These are phyloP conservation scores for Aculops lycopersici DNA, from an alignment of 1,140 invertebrate genomes.

Conservation along the genomic window DNA sequence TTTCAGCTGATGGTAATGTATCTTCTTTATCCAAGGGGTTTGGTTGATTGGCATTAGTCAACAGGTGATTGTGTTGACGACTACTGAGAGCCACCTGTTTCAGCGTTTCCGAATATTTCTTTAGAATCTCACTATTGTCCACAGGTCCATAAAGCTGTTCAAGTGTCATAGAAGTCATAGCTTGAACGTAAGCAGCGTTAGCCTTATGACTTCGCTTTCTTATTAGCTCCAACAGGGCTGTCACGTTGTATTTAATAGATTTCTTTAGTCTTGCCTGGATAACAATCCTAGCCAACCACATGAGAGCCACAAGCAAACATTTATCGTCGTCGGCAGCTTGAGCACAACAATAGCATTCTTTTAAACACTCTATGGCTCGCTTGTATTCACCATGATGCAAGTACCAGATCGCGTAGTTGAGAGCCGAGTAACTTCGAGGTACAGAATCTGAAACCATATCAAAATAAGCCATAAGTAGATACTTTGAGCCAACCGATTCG, in stretches of 20 bases:
- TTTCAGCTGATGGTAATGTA: background rate
- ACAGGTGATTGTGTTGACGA: background rate
- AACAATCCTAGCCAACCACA: conserved; percentile 4
- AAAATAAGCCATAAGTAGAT: conserved; percentile 8
- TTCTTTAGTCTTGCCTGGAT: conserved; percentile 1
- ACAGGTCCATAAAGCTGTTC: background rate
- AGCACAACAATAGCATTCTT: conserved; percentile 8
- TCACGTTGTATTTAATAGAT: conserved; percentile 3
- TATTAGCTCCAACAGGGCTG: conserved; percentile 1
- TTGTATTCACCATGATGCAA: conserved; percentile 5
- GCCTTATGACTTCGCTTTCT: background rate
- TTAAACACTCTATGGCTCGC: conserved; percentile 5
- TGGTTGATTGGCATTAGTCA: background rate
- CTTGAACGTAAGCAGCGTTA: background rate
- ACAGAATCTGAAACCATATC: conserved; percentile 2
- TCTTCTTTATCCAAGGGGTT: no score
- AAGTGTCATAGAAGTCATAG: background rate
- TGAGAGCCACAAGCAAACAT: conserved; percentile 7
- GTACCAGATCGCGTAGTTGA: conserved; percentile 7
- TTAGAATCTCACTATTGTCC: background rate
- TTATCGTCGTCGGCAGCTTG: conserved; percentile 8
- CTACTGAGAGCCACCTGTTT: background rate
- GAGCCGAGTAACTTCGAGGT: conserved; percentile 6
- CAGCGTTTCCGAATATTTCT: background rate
- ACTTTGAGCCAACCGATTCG: conserved; percentile 5